Percentiles rank a stretch among this genome's conserved stretches.
These are phyloP conservation scores for Archivesica marissinica DNA, from an alignment of 1,140 invertebrate genomes.

Conservation along the genomic window DNA sequence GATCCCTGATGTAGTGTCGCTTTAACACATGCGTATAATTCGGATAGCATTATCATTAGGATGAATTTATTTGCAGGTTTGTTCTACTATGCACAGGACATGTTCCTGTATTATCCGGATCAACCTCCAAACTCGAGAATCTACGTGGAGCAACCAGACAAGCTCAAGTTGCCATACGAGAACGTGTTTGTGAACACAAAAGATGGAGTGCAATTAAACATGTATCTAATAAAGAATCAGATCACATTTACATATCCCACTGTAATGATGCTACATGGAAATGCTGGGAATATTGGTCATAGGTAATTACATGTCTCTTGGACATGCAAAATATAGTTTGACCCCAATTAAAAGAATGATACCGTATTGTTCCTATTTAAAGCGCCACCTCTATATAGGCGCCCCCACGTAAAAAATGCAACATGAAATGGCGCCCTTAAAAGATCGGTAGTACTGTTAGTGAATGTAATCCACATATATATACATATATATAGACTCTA, in stretches of 20 bases:
- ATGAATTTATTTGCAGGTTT: slow-evolving; percentile 70
- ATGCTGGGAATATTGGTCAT: slow-evolving; percentile 98
- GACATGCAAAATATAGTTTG: too few species aligned
- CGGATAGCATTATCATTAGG: neutral
- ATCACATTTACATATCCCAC: slow-evolving; percentile 86
- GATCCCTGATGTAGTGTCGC: too few species aligned
- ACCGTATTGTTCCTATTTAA: too few species aligned
- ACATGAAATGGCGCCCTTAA: too few species aligned
- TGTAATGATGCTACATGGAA: slow-evolving; percentile 96
- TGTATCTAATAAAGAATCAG: slow-evolving; percentile 93
- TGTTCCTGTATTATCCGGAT: slow-evolving; percentile 94
- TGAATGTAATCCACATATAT: too few species aligned
- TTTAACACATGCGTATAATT: neutral
- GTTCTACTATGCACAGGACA: slow-evolving; percentile 93
- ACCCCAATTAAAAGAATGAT: too few species aligned
- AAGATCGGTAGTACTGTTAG: too few species aligned
- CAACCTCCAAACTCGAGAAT: slow-evolving; percentile 93
- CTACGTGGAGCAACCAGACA: slow-evolving; percentile 93
- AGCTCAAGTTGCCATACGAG: slow-evolving; percentile 93
- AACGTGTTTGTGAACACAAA: slow-evolving; percentile 88
- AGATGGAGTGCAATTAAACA: slow-evolving; percentile 93
- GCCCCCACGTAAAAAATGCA: too few species aligned
- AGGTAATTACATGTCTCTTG: slow-evolving; percentile 87
- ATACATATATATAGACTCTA: too few species aligned
- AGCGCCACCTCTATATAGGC: too few species aligned